phyloP scores from a whole-genome alignment of 1,140 invertebrate genomes.

The Hirudo medicinalis region DNA sequence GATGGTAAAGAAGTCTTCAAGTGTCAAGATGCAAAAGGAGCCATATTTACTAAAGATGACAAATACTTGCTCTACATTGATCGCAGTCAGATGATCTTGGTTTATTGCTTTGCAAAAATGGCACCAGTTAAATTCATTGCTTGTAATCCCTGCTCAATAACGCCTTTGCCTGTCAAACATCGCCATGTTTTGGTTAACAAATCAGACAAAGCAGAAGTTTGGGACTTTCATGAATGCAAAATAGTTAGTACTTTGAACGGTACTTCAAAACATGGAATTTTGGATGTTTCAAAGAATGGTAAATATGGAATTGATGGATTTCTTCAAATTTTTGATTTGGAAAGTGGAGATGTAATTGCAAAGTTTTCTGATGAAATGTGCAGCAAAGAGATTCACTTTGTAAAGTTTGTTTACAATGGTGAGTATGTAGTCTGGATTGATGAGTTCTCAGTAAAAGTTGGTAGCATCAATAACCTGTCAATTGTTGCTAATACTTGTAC shows the following conservation, averaged over 20 bases:
- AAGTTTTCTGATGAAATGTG: neutral
- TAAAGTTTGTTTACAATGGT: conserved; percentile 19
- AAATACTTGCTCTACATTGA: conserved; percentile 20
- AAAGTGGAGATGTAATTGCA: neutral
- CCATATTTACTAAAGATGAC: conserved; percentile 16
- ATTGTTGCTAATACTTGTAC: conserved; percentile 17
- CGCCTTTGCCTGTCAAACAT: conserved; percentile 14
- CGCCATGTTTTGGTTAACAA: conserved; percentile 18
- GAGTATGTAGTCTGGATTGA: conserved; percentile 20
- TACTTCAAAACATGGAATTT: conserved; percentile 17
- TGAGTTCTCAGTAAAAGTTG: conserved; percentile 19
- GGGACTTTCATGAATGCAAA: conserved; percentile 16
- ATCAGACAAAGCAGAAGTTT: neutral
- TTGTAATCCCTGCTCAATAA: conserved; percentile 13
- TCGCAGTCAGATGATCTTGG: conserved; percentile 8
- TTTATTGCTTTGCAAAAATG: conserved; percentile 15
- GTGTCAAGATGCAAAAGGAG: conserved; percentile 14
- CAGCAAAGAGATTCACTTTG: conserved; percentile 14
- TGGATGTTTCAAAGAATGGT: conserved; percentile 21
- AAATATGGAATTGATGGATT: conserved; percentile 20
- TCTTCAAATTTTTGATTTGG: conserved; percentile 17
- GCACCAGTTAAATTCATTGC: conserved; percentile 2
- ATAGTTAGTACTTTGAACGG: conserved; percentile 12
- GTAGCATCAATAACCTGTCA: neutral
- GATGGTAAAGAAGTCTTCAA: conserved; percentile 12